Evolutionary conservation across 1,140 invertebrate species (phyloP).

Genomic region (Sminthurides bifidus): DNA sequence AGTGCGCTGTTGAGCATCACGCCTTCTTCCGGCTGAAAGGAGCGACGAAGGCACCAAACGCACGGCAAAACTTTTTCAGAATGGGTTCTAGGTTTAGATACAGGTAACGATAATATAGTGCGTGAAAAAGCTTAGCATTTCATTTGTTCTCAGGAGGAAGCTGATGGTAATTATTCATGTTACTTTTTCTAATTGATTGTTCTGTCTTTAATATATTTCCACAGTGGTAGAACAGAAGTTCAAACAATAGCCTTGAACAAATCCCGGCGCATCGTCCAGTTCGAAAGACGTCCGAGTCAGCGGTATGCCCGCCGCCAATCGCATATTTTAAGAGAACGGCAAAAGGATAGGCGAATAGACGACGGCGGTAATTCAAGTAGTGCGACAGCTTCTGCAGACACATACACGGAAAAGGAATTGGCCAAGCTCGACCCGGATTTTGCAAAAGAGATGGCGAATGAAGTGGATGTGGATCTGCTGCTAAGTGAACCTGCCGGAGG

Average conservation of each 20-base stretch:
- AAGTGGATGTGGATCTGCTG: slow-evolving; percentile 19
- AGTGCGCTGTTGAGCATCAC: slow-evolving; percentile 98
- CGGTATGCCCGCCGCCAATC: slow-evolving; percentile 78
- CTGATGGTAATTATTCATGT: not conserved
- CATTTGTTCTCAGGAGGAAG: not conserved
- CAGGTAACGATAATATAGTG: slow-evolving; percentile 44
- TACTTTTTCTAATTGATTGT: not conserved
- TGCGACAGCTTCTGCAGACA: slow-evolving; percentile 6
- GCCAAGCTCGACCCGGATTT: not conserved
- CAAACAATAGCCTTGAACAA: slow-evolving; percentile 82
- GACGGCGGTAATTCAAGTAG: too few species aligned
- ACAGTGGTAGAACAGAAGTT: slow-evolving; percentile 78
- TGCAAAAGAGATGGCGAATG: not conserved
- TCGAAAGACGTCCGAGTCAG: slow-evolving; percentile 91
- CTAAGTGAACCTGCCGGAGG: too few species aligned
- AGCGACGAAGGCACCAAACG: slow-evolving; percentile 74
- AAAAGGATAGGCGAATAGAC: slow-evolving; percentile 36
- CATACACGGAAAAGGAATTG: slow-evolving; percentile 6
- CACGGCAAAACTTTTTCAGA: slow-evolving; percentile 88
- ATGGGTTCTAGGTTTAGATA: slow-evolving; percentile 95
- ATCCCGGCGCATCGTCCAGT: slow-evolving; percentile 78
- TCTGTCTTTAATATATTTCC: slow-evolving; percentile 12
- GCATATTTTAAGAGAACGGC: slow-evolving; percentile 59
- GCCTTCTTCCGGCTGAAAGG: slow-evolving; percentile 91
- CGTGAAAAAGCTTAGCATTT: not conserved